phyloP scores from a whole-genome alignment of 2,113 vertebrate genomes.

The Onychostruthus taczanowskii region DNA sequence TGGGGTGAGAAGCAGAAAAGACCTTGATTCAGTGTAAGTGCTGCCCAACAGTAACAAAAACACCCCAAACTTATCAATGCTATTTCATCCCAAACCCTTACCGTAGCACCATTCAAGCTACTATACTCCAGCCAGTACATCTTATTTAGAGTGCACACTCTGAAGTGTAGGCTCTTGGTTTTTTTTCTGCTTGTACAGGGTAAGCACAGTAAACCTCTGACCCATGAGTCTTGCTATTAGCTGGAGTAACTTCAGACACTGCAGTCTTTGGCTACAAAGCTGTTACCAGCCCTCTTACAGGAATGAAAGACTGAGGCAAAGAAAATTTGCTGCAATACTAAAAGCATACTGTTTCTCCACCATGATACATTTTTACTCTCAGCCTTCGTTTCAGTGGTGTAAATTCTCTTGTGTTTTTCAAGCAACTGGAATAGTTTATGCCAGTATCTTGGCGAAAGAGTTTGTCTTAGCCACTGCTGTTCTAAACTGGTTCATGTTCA shows the following conservation, averaged over 20 bases:
- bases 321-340: neutral
- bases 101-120: neutral
- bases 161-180: neutral
- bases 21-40: neutral
- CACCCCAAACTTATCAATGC: neutral
- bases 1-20: neutral
- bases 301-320: neutral
- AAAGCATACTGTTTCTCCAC: neutral
- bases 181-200: neutral
- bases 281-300: neutral
- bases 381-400: neutral
- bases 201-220: neutral
- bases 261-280: neutral
- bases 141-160: neutral
- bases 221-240: neutral
- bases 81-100: neutral
- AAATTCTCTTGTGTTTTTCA: neutral
- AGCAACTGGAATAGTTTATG: neutral
- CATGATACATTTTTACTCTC: neutral
- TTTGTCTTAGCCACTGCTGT: neutral
- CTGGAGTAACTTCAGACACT: neutral
- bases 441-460: neutral
- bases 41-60: neutral
- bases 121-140: neutral
- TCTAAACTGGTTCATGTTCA: neutral